Percentiles rank a stretch among this genome's conserved stretches.
phyloP scores from a whole-genome alignment of 2,888 invertebrate species.

The Lypha dubia region DNA sequence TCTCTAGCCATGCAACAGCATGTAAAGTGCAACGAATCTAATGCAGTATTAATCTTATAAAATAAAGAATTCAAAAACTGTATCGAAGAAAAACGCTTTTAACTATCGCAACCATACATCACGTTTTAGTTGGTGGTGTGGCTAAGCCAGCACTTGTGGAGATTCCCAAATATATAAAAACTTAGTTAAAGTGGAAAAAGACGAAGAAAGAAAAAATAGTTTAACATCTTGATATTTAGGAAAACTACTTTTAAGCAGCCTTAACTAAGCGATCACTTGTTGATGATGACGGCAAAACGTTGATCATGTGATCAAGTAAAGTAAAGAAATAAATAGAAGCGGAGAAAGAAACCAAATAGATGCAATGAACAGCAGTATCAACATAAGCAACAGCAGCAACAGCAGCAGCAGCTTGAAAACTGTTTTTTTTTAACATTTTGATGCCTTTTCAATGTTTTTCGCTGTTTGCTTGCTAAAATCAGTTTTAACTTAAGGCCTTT shows the following conservation, averaged over 20 bases:
- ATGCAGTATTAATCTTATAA: conserved; percentile 75
- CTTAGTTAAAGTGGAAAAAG: conserved; percentile 4
- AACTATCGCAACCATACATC: conserved; percentile 61
- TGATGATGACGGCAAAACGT: conserved; percentile 65
- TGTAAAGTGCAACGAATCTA: conserved; percentile 78
- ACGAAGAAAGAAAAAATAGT: conserved; percentile 2
- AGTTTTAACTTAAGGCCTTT: conserved; percentile 52
- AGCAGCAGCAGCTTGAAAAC: conserved; percentile 40
- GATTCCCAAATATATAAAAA: conserved; percentile 34
- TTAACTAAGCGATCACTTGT: conserved; percentile 71
- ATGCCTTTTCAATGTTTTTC: conserved; percentile 67
- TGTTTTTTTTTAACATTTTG: conserved; percentile 63
- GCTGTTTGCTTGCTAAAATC: conserved; percentile 45
- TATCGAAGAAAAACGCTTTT: conserved; percentile 47
- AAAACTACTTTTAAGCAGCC: conserved; percentile 63
- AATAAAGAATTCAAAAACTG: conserved; percentile 29
- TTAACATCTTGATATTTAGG: conserved; percentile 68
- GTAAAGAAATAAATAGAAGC: conserved; percentile 19
- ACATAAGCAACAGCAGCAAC: background rate
- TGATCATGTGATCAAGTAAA: conserved; percentile 59
- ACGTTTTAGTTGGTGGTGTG: conserved; percentile 66
- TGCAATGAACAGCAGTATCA: conserved; percentile 8
- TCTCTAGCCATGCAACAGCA: conserved; percentile 17
- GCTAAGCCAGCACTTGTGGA: conserved; percentile 63
- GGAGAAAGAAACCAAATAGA: conserved; percentile 21